Conservation (phyloP, 1,140 invertebrate genomes). For the Carposina sasakii region DNA sequence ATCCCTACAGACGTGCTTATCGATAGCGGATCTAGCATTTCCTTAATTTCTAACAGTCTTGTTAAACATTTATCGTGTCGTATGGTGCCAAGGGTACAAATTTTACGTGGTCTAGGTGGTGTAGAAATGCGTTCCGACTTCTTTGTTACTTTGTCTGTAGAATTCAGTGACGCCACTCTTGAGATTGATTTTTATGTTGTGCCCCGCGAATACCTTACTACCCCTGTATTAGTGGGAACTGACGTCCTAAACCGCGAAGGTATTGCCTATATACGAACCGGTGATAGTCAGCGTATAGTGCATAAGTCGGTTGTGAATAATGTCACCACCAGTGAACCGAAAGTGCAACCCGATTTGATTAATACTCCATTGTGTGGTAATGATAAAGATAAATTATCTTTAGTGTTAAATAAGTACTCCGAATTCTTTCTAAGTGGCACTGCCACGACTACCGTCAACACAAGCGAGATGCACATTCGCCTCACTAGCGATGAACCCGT, state of each 20-base stretch:
- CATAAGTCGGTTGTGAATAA: neutral
- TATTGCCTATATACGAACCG: conserved; percentile 5
- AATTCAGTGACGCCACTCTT: conserved; percentile 5
- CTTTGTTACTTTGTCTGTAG: conserved; percentile 9
- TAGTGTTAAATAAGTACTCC: neutral
- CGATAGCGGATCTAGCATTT: conserved; percentile 9
- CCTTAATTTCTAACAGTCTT: neutral
- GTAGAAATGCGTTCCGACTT: neutral
- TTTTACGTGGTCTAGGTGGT: conserved; percentile 4
- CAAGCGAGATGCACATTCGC: neutral
- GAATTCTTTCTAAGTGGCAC: neutral
- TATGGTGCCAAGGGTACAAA: neutral
- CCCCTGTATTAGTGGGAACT: conserved; percentile 9
- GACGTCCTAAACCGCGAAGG: conserved; percentile 10
- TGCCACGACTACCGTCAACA: neutral
- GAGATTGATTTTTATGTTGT: conserved; percentile 11
- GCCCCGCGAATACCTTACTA: neutral
- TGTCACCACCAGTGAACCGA: conserved; percentile 1
- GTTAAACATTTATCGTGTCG: conserved; percentile 4
- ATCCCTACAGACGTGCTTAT: conserved; percentile 9
- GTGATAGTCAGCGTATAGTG: conserved; percentile 1
- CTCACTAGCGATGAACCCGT: neutral
- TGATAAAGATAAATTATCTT: neutral
- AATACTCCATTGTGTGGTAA: neutral
- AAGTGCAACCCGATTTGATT: neutral